Evolutionary conservation across 2,797 vertebrate species (phyloP).

Genomic region (Sciaenops ocellatus): DNA sequence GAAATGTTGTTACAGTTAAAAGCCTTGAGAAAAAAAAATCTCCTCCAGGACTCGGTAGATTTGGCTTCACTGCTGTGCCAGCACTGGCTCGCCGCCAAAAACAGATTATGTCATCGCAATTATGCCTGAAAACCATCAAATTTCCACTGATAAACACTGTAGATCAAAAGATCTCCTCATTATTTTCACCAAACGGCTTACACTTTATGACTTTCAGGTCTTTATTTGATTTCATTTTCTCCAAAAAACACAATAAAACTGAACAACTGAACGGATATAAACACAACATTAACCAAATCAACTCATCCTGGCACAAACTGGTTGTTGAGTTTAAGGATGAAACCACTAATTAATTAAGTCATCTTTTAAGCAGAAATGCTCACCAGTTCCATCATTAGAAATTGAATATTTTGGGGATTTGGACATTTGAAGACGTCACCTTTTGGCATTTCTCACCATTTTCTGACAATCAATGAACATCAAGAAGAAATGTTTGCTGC

Average conservation of each 20-base stretch:
- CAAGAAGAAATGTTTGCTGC: too few relatives aligned
- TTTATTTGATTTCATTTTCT: constrained; percentile 35
- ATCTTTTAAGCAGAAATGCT: not conserved
- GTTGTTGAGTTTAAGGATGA: too few relatives aligned
- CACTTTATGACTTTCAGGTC: constrained; percentile 22
- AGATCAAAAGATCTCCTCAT: constrained; percentile 41
- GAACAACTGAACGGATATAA: too few relatives aligned
- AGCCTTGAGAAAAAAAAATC: not conserved
- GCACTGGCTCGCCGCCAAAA: constrained; percentile 16
- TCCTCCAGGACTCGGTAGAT: constrained; percentile 23
- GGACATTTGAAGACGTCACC: not conserved
- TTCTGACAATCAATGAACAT: too few relatives aligned
- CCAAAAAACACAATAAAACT: constrained; percentile 8
- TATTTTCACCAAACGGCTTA: constrained; percentile 16
- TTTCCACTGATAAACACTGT: constrained; percentile 14
- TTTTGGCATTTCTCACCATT: not conserved
- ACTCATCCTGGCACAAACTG: too few relatives aligned
- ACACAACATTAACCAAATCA: too few relatives aligned
- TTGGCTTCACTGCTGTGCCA: constrained; percentile 15
- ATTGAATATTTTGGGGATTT: not conserved
- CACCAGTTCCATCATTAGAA: too few relatives aligned
- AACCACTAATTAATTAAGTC: not conserved
- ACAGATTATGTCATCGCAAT: constrained; percentile 52
- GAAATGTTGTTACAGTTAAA: not conserved
- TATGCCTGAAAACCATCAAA: constrained; percentile 30